Percentiles rank a stretch among this genome's conserved stretches.
Evolutionary conservation across 2,113 vertebrate genomes (phyloP).

Genomic region (Empidonax alnorum): DNA sequence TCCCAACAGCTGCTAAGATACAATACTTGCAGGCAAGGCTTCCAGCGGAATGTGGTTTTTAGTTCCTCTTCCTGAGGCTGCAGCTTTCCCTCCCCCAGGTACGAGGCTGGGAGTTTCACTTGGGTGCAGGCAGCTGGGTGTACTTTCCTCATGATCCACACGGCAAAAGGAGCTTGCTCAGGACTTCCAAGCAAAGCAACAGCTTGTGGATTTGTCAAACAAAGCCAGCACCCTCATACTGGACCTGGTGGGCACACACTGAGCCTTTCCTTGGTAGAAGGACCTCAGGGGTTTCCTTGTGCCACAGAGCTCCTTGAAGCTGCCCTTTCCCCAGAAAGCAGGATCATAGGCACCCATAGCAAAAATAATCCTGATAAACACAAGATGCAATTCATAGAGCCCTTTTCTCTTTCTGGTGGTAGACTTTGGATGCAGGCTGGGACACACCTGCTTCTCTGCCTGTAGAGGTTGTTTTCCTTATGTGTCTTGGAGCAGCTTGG

Average conservation of each 20-base stretch:
- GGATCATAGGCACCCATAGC: background rate
- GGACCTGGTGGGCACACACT: fast-evolving
- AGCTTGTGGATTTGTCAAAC: background rate
- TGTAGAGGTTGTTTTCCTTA: background rate
- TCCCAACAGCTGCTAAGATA: background rate
- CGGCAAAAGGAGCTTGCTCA: background rate
- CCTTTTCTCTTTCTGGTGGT: background rate
- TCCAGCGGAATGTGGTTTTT: background rate
- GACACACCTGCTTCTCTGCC: background rate
- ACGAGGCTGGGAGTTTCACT: background rate
- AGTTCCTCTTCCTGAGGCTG: background rate
- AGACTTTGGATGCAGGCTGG: background rate
- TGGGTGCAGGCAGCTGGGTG: background rate
- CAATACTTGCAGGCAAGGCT: background rate
- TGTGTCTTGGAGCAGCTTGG: background rate
- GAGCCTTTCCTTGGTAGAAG: background rate
- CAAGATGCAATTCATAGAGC: background rate
- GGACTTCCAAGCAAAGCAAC: background rate
- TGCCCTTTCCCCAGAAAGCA: fast-evolving
- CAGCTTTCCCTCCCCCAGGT: background rate
- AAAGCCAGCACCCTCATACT: background rate
- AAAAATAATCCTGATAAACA: background rate
- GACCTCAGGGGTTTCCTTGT: fast-evolving
- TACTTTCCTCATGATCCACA: background rate
- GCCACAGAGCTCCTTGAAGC: background rate